Evolutionary conservation across 92 coral and sea anemone genomes (phyloP), one percentile per base, ranked within the genome.

Genomic region (Bergia puertoricense): DNA sequence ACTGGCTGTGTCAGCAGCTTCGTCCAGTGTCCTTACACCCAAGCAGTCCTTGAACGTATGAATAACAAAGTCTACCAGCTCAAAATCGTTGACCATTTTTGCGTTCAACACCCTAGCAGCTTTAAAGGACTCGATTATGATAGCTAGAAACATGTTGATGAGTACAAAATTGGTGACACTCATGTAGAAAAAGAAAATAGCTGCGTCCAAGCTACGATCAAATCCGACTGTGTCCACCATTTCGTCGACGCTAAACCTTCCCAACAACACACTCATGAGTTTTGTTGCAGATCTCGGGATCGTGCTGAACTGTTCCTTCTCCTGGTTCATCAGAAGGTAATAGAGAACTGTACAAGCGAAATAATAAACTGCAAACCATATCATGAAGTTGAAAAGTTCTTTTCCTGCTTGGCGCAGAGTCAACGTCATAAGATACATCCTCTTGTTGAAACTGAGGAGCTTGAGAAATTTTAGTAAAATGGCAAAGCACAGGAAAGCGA

Each of bases 371-470:
- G 82, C 8, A 51, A 96, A 93, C 13, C 93, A 90, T 0, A 89
- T n/a, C 10, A 91, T 40, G 62, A 91, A 95, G 54, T 91, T 93
- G 1, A 83, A 15, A 11, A 97, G 92, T 8, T 97, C 98, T 51
- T 74, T 81, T 0, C 92, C 90, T 2, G 98, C 95, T 41, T 90
- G 93, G 23, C 91, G 83, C 77, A 97, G 76, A 20, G 99, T 97
- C 42, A 87, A 91, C 6, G 98, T 92, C 41, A 97, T 91, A 0
- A 95, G 90, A 68, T 91, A 97, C 93, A 97, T 97, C 46, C 96
- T 87, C 50, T 94, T 94, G 92, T 97, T 97, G 91, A 97, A 97
- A 42, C 91, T 94, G 51, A 97, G 86, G 14, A 97, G 88, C 50
- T 94, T 94, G 42, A 97, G 85, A 72, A 95, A 89, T 78, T 97